Conservation (phyloP, 2,888 invertebrate genomes). For the Drosophila paracracens region DNA sequence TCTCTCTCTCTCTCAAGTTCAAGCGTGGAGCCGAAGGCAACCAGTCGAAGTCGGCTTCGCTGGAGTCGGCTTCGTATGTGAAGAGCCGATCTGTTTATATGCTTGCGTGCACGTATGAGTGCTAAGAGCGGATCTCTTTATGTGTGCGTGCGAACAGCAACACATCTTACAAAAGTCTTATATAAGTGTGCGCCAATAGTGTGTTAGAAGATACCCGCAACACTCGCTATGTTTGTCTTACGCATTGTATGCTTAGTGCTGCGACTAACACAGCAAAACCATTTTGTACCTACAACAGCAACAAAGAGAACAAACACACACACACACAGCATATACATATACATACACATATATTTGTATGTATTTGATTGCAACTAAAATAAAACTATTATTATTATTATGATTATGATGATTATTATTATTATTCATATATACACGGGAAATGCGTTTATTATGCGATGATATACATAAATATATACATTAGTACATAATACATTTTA, state of each 20-base stretch:
- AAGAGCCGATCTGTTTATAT: neutral
- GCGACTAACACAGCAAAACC: conserved; percentile 54
- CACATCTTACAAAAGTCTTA: neutral
- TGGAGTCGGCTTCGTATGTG: neutral
- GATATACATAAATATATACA: conserved; percentile 37
- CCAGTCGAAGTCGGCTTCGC: neutral
- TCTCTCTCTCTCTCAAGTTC: neutral
- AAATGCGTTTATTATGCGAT: conserved; percentile 74
- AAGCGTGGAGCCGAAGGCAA: neutral
- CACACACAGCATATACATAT: conserved; percentile 30
- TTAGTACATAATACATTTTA: conserved; percentile 49
- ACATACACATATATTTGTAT: conserved; percentile 61
- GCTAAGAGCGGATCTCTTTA: neutral
- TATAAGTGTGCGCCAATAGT: neutral
- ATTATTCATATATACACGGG: conserved; percentile 54
- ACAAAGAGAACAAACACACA: conserved; percentile 20
- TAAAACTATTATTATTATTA: conserved; percentile 40
- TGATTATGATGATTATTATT: conserved; percentile 38
- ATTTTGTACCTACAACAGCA: conserved; percentile 81
- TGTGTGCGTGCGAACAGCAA: neutral
- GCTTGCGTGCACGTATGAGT: neutral
- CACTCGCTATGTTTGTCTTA: neutral
- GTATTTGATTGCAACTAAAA: conserved; percentile 55
- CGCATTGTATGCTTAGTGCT: neutral
- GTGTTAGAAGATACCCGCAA: neutral